These are phyloP conservation scores for Megaustenia siamemsis DNA, from an alignment of 2,888 invertebrate genomes.

Conservation along the genomic window DNA sequence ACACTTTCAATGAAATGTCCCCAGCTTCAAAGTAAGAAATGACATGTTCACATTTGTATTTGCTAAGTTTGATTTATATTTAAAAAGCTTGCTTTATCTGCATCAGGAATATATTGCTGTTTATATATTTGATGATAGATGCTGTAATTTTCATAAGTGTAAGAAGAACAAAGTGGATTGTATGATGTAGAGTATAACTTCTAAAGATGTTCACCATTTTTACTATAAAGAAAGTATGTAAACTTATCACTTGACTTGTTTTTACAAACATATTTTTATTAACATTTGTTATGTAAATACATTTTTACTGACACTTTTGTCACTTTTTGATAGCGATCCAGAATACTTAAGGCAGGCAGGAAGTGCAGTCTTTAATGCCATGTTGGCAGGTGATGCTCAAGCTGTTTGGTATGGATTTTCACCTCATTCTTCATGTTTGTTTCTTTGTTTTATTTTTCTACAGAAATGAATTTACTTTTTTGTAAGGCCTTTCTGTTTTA, in stretches of 20 bases:
- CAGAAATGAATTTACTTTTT: background rate
- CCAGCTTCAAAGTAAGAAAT: slow-evolving; percentile 82
- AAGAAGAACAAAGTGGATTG: too few species aligned
- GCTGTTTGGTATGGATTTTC: slow-evolving; percentile 87
- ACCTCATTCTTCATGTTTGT: too few species aligned
- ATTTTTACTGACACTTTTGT: too few species aligned
- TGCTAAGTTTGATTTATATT: background rate
- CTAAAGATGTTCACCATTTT: too few species aligned
- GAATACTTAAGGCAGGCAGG: slow-evolving; percentile 86
- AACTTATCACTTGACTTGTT: too few species aligned
- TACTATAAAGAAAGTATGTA: too few species aligned
- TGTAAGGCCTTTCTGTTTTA: too few species aligned
- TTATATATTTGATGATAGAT: background rate
- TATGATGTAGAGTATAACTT: too few species aligned
- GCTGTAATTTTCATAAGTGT: too few species aligned
- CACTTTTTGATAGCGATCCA: slow-evolving; percentile 80
- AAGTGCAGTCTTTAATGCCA: slow-evolving; percentile 85
- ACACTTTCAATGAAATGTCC: slow-evolving; percentile 94
- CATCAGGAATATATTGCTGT: background rate
- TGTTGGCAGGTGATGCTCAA: slow-evolving; percentile 86
- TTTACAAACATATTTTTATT: too few species aligned
- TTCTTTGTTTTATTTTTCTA: too few species aligned
- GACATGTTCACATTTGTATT: background rate
- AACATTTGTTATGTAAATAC: too few species aligned
- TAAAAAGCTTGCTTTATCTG: background rate